A percentile compares a stretch with the other conserved stretches of the same genome.
phyloP scores from a whole-genome alignment of 2,797 vertebrate genomes.

The Myripristis jacobus region DNA sequence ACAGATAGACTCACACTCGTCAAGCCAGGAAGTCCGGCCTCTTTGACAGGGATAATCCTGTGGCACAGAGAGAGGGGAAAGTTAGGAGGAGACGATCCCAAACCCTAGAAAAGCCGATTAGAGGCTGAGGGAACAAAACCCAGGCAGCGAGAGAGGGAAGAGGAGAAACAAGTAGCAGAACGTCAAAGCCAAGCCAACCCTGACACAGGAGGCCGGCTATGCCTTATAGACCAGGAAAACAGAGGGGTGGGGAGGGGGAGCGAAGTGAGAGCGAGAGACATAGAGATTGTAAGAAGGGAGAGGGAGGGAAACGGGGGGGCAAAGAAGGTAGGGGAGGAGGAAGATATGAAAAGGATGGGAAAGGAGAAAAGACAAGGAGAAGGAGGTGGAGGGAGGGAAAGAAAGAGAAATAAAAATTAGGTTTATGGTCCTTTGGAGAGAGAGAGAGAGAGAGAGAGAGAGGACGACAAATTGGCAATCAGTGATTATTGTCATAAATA shows the following conservation, averaged over 20 bases:
- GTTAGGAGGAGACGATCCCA: slow-evolving; percentile 75
- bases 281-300: slow-evolving; percentile 38
- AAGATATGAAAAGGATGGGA: background rate
- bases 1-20: slow-evolving; percentile 47
- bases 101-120: slow-evolving; percentile 80
- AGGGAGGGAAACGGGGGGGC: slow-evolving; percentile 16
- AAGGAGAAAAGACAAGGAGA: slow-evolving; percentile 5
- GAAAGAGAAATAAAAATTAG: slow-evolving; percentile 3
- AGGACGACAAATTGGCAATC: background rate
- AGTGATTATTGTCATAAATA: slow-evolving; percentile 42
- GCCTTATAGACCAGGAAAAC: slow-evolving; percentile 62
- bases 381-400: slow-evolving; percentile 34
- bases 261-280: slow-evolving; percentile 17
- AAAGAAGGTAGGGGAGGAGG: background rate
- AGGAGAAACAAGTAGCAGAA: slow-evolving; percentile 63
- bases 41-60: slow-evolving; percentile 76
- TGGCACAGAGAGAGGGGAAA: slow-evolving; percentile 69
- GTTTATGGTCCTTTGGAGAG: too few species aligned
- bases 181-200: slow-evolving; percentile 66
- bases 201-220: slow-evolving; percentile 69
- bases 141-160: slow-evolving; percentile 58
- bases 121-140: slow-evolving; percentile 75
- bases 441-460: slow-evolving; percentile 30
- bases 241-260: slow-evolving; percentile 30
- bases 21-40: slow-evolving; percentile 66